A percentile compares a stretch with the other conserved stretches of the same genome.
These are phyloP conservation scores for Saccostrea cuccullata DNA, from an alignment of 1,140 invertebrate species.

Conservation along the genomic window DNA sequence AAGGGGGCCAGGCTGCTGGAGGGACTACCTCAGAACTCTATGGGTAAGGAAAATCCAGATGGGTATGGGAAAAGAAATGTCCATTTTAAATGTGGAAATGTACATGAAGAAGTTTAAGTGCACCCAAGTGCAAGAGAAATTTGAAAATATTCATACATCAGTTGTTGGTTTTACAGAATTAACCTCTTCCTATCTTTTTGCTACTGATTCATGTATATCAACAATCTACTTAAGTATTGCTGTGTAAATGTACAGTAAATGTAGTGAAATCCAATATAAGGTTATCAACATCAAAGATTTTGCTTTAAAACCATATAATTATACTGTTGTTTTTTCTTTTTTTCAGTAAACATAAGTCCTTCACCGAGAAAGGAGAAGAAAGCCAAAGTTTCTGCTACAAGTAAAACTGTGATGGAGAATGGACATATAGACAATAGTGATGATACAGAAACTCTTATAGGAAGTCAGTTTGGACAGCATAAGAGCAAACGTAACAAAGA, in stretches of 20 bases:
- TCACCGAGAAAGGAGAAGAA: conserved; percentile 63
- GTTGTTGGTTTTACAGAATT: too few relatives aligned
- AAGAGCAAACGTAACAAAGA: conserved; percentile 59
- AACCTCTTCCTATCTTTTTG: too few relatives aligned
- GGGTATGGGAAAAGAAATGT: too few relatives aligned
- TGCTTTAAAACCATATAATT: background rate
- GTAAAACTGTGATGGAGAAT: conserved; percentile 67
- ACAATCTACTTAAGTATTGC: too few relatives aligned
- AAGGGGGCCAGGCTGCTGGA: conserved; percentile 76
- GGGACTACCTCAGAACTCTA: conserved; percentile 63
- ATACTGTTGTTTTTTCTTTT: conserved; percentile 39
- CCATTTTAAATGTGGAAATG: too few relatives aligned
- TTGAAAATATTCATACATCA: too few relatives aligned
- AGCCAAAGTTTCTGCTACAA: conserved; percentile 62
- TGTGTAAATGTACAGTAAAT: too few relatives aligned
- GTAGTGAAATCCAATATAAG: too few relatives aligned
- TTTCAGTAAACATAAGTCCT: conserved; percentile 59
- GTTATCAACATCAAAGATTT: too few relatives aligned
- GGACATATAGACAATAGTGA: conserved; percentile 66
- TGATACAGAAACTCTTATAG: conserved; percentile 66
- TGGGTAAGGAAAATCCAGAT: conserved; percentile 54
- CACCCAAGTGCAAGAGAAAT: too few relatives aligned
- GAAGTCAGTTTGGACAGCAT: conserved; percentile 61
- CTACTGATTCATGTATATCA: too few relatives aligned
- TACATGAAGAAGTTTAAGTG: too few relatives aligned